Base-by-base conservation (phyloP, 2,888 invertebrate species). In the Shargacucullia verbasci region DNA sequence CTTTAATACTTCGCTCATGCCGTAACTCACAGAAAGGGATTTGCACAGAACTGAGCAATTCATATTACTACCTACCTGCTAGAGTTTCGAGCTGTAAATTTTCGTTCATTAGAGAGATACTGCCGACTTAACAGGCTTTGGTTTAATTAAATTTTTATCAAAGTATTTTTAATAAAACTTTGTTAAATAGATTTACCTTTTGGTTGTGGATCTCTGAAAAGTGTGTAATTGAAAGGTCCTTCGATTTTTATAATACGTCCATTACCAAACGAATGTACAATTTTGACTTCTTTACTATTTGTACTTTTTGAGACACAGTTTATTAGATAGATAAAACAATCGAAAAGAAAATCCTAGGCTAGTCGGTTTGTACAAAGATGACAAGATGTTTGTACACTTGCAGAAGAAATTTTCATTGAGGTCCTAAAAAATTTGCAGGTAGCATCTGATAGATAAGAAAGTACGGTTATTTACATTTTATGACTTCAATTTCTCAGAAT, bases 111-210 rank as follows among this genome's bases (percentile, higher is more conserved):
- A 74, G 57, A 56, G 57, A 34, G 45, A 35, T 31, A 45, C 13
- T 31, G 39, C 52, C 13, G 39, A 12, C 31, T 25, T 20, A 48
- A 70, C 44, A 43, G 35, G 39, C 20, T 55, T 2, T 13, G 37
- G 25, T 57, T 71, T 73, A 63, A 73, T 73, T 74, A 71, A 71
- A 73, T 54, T 41, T 38, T 53, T 49, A 15, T 35, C 13, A 56
- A 62, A 37, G 49, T 37, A 33, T 46, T 53, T 58, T 48, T 37
- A 10, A 11, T 14, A 31, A 39, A 54, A 49, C 15, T 60, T 55
- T 41, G 13, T 47, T n/a, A n/a, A 48, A 62, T 57, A 15, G 39
- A 57, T 57, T 54, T 13, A 14, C 15, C 47, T 39, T 37, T 44
- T 62, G 45, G 33, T 29, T 29, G 29, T 43, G 0, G 5, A n/a